Evolutionary conservation across 2,113 vertebrate genomes (phyloP), one percentile per base, ranked within the genome.

Genomic region (Hepsetus odoe): DNA sequence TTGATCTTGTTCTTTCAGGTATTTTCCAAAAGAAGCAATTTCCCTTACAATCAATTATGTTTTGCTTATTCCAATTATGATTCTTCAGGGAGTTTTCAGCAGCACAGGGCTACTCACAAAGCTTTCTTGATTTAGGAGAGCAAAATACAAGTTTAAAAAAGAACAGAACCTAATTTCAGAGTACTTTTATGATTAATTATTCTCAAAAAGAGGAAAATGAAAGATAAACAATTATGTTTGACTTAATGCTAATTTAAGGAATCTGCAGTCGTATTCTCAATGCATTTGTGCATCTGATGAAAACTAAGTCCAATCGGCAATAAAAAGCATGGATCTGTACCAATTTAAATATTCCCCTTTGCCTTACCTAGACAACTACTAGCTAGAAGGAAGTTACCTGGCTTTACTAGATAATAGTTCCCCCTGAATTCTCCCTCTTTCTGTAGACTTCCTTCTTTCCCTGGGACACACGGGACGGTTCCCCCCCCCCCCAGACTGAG

Each of bases 1-100:
- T 76, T 76, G 74, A 80, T 80, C 71, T 75, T 55, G 65, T 53
- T 69, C 70, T 74, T 65, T 64, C 64, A 69, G 38, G 77, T 74
- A 64, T 83, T 80, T 64, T 64, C 64, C 80, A 38, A 32, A 42
- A 33, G 76, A 64, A n/a, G n/a, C n/a, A n/a, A n/a, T n/a, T n/a
- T n/a, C n/a, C n/a, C n/a, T n/a, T n/a, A n/a, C n/a, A n/a, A n/a
- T n/a, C n/a, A n/a, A n/a, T n/a, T n/a, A n/a, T n/a, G n/a, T n/a
- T n/a, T n/a, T n/a, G n/a, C n/a, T n/a, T n/a, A n/a, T n/a, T n/a
- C n/a, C n/a, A n/a, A n/a, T n/a, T n/a, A n/a, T n/a, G n/a, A n/a
- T n/a, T n/a, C n/a, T n/a, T n/a, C n/a, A n/a, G n/a, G n/a, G n/a
- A n/a, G n/a, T n/a, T n/a, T n/a, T n/a, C n/a, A n/a, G n/a, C n/a